phyloP scores from a whole-genome alignment of 2,113 vertebrate species.

The Eretmochelys imbricata region DNA sequence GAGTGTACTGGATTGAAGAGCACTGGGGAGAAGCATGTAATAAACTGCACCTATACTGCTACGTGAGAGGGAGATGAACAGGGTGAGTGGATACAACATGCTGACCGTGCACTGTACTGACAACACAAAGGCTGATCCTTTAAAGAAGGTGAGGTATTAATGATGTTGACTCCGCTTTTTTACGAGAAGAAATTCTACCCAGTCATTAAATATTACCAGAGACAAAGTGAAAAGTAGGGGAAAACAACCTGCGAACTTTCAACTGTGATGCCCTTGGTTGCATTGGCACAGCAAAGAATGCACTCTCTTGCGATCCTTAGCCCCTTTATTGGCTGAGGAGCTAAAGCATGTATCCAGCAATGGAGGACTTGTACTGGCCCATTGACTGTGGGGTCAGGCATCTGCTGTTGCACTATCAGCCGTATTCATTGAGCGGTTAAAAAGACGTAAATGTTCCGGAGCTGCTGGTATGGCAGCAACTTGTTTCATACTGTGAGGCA shows the following conservation, averaged over 20 bases:
- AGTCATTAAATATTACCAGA: not conserved
- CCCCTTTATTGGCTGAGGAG: not conserved
- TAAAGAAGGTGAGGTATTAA: not conserved
- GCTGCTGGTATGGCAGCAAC: not conserved
- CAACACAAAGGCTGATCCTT: not conserved
- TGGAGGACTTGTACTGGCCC: not conserved
- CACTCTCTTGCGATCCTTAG: not conserved
- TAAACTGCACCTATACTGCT: not conserved
- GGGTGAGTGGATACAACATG: not conserved
- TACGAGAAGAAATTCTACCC: not conserved
- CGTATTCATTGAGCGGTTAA: not conserved
- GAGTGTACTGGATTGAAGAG: not conserved
- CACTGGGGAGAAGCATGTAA: not conserved
- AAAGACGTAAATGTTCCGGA: accelerated
- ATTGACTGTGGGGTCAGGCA: not conserved
- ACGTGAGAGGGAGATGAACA: not conserved
- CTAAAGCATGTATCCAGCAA: accelerated
- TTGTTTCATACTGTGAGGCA: accelerated
- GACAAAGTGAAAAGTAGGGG: not conserved
- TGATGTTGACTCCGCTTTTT: not conserved
- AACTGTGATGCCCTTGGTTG: not conserved
- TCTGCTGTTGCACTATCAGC: accelerated
- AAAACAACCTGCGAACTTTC: not conserved
- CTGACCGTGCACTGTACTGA: not conserved
- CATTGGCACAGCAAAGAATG: not conserved